Conservation (phyloP, 2,113 vertebrate species). For the Ia io region DNA sequence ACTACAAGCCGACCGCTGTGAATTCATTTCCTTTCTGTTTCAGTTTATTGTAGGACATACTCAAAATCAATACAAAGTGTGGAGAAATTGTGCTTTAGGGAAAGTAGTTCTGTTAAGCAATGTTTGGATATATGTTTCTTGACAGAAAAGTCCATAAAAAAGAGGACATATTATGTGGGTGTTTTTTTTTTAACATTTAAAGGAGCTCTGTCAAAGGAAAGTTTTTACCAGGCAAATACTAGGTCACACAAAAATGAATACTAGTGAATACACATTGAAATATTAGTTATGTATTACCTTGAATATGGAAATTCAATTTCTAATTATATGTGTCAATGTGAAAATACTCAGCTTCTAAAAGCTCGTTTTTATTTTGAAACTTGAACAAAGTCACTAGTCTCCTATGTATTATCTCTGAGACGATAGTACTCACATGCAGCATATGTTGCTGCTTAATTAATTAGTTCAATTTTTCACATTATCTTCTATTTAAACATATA, state of each 20-base stretch:
- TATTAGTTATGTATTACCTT: background rate
- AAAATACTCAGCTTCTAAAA: background rate
- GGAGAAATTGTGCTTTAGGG: background rate
- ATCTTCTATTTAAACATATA: background rate
- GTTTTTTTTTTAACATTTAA: background rate
- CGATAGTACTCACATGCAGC: background rate
- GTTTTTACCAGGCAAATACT: background rate
- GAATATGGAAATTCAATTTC: background rate
- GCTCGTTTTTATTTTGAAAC: background rate
- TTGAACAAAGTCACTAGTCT: background rate
- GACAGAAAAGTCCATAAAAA: background rate
- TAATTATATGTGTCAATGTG: background rate
- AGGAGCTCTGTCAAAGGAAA: background rate
- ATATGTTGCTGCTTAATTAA: background rate
- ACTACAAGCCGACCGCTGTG: background rate
- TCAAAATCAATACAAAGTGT: background rate
- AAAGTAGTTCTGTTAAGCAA: background rate
- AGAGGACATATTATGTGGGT: background rate
- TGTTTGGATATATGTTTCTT: background rate
- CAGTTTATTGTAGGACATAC: background rate
- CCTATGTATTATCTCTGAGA: background rate
- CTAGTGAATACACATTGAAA: background rate
- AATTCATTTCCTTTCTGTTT: background rate
- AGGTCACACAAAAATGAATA: background rate
- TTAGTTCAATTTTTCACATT: background rate